phyloP scores from a whole-genome alignment of 2,888 invertebrate genomes.

The Coleophora deauratella region DNA sequence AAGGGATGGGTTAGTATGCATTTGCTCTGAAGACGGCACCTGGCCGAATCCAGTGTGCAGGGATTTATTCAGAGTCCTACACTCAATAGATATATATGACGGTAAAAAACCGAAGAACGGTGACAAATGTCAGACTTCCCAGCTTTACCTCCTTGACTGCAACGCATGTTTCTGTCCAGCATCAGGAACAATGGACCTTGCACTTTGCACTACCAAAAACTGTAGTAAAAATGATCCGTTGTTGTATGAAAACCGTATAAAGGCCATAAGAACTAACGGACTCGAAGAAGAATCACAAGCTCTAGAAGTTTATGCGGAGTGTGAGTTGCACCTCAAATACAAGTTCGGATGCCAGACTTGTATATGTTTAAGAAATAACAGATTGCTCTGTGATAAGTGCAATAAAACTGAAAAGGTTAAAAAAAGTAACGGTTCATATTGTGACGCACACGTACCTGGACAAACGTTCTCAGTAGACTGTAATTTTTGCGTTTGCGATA shows the following conservation, averaged over 20 bases:
- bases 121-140: constrained; percentile 30
- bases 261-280: constrained; percentile 2
- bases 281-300: constrained; percentile 4
- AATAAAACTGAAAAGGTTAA: constrained; percentile 16
- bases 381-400: constrained; percentile 57
- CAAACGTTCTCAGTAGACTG: constrained; percentile 58
- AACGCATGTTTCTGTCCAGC: constrained; percentile 50
- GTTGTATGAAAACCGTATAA: constrained; percentile 9
- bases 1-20: constrained; percentile 36
- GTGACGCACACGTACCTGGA: constrained; percentile 26
- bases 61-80: constrained; percentile 43
- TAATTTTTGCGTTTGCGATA: constrained; percentile 69
- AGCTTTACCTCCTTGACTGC: constrained; percentile 45
- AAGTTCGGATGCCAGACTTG: constrained; percentile 69
- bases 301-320: constrained; percentile 45
- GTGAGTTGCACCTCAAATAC: constrained; percentile 48
- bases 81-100: constrained; percentile 31
- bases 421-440: constrained; percentile 21
- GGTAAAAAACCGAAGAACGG: background rate
- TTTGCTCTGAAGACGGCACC: constrained; percentile 46
- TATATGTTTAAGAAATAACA: constrained; percentile 56
- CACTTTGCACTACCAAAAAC: constrained; percentile 37
- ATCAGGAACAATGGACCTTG: constrained; percentile 28
- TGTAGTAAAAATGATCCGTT: constrained; percentile 32
- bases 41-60: constrained; percentile 60